Evolutionary conservation across 2,888 invertebrate genomes (phyloP), one percentile per base, ranked within the genome.

Genomic region (Eugnorisma glareosa): DNA sequence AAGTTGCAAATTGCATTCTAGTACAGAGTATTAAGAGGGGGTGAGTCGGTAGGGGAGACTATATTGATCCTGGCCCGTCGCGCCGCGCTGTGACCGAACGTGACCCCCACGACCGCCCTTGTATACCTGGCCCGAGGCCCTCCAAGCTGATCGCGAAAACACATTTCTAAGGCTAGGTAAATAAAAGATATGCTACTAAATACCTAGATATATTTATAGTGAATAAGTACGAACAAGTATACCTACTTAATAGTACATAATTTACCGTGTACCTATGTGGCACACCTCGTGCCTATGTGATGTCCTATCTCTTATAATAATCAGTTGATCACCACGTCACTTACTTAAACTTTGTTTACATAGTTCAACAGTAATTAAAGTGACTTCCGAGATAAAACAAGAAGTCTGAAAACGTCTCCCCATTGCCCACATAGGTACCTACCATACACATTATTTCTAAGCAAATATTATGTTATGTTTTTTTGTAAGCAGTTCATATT

Each of bases 11-110:
- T 91, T 95, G 94, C 94, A 94, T 91, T 90, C 85, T 90, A 85
- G 77, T 83, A 80, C 86, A 88, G 89, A 84, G 70, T 82, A 76
- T 70, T 88, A 82, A 86, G 37, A 31, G 87, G 90, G 89, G 89
- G 89, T 82, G 91, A 88, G 91, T 88, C 83, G 90, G 90, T 87
- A 87, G 90, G 90, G 92, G 89, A 89, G 88, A 88, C 78, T 82
- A 83, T 95, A 95, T 96, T 94, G 96, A 96, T 96, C 95, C 89
- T 88, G 87, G 85, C 90, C 91, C 92, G 95, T 95, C 96, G 95
- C 96, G 96, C 90, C 96, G 93, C 90, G 89, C 92, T 91, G 86
- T 96, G 96, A 96, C 96, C 96, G 94, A 93, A 91, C 93, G 88
- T 96, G 95, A 97, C 95, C 96, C 96, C 94, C 92, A 85, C 91